Conservation (phyloP, 35 echinoderm and acorn worm genomes). For the Eucidaris tribuloides region DNA sequence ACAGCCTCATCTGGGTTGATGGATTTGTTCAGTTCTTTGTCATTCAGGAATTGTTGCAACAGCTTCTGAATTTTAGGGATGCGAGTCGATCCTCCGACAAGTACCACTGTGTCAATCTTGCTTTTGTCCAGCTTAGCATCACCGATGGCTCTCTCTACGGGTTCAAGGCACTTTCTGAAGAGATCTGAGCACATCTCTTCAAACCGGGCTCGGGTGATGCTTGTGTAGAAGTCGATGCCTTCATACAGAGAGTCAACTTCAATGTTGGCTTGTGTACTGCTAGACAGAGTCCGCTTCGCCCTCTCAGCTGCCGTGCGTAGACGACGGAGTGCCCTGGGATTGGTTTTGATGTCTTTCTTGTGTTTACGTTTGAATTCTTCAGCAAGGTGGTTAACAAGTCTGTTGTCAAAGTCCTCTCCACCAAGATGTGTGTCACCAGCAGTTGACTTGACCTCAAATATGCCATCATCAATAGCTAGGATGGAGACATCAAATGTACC, state of each 20-base stretch:
- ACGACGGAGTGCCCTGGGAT: constrained; percentile 46
- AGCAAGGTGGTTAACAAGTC: constrained; percentile 51
- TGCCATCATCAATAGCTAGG: constrained; percentile 47
- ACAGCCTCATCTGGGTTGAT: constrained; percentile 74
- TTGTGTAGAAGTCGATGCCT: constrained; percentile 56
- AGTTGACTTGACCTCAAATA: constrained; percentile 80
- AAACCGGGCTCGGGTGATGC: constrained; percentile 48
- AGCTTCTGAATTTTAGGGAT: constrained; percentile 83
- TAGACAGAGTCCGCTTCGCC: constrained; percentile 64
- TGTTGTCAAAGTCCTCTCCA: constrained; percentile 78
- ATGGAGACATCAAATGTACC: constrained; percentile 74
- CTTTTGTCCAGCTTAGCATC: constrained; percentile 69
- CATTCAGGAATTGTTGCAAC: constrained; percentile 62
- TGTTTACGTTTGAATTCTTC: constrained; percentile 63
- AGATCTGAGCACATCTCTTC: constrained; percentile 66
- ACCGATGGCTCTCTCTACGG: constrained; percentile 56
- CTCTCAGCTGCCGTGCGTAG: constrained; percentile 69
- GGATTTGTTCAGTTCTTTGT: constrained; percentile 47
- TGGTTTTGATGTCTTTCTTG: constrained; percentile 50
- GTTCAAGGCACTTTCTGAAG: constrained; percentile 56
- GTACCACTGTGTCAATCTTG: constrained; percentile 62
- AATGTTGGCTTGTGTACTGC: constrained; percentile 54
- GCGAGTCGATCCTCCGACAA: constrained; percentile 78
- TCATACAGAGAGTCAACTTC: constrained; percentile 74
- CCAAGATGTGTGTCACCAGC: constrained; percentile 77